Evolutionary conservation across 2,888 invertebrate species (phyloP), one percentile per base, ranked within the genome.

Genomic region (Drosophila antonietae): DNA sequence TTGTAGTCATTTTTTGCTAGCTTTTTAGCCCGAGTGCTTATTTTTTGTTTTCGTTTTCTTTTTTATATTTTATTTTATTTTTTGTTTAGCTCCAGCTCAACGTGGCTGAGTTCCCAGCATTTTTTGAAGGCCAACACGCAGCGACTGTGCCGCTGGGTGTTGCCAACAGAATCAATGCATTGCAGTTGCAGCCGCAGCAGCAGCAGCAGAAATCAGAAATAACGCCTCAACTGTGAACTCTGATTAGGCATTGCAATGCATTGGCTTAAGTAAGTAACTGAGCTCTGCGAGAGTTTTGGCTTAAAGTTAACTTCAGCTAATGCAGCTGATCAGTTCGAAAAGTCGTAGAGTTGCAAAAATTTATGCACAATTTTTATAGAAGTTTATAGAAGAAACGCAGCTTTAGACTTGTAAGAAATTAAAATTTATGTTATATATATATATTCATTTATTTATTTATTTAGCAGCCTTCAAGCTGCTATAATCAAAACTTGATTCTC

Each of bases 1-100:
- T 84, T 83, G 84, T 71, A 81, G 77, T 66, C 80, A 70, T 70
- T 70, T 75, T 68, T 73, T 75, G 61, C 67, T 65, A 69, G 61
- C 55, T 75, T 68, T 73, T 68, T 67, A 61, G 67, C 57, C 49
- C 66, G 49, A 81, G 81, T 74, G 76, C 83, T 88, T 83, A 88
- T 83, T 88, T 53, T n/a, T 53, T 85, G 80, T 88, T 73, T 73
- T 72, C 10, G 3, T 2, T 31, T 9, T 31, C 10, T 10, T 49
- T 31, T 23, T 23, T n/a, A 2, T 33, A 33, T 23, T 49, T 15
- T 15, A 9, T 41, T 7, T 47, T 14, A 14, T 28, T 47, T 23
- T 33, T n/a, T 84, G 78, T 81, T 78, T 71, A 73, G 80, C 69
- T 46, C 35, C 63, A 31, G 28, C 47, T 28, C 60, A 58, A 44